These are phyloP conservation scores for Conus betulinus DNA, from an alignment of 1,140 invertebrate species.

Conservation along the genomic window DNA sequence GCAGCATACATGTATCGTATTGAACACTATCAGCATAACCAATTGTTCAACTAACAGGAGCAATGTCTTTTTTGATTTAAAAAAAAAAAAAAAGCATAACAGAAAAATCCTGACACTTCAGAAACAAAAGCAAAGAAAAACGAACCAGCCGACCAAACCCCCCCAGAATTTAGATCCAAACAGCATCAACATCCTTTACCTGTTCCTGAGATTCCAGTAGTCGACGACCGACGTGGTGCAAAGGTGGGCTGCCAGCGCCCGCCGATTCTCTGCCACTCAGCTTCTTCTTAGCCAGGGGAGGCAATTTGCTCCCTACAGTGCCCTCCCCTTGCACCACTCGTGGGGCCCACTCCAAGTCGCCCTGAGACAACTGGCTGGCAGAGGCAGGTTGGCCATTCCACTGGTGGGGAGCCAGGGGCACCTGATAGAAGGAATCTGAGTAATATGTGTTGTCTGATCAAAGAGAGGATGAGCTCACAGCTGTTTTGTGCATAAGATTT, in stretches of 20 bases:
- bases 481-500: too few species aligned
- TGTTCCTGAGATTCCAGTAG: conserved; percentile 30
- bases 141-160: too few species aligned
- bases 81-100: too few species aligned
- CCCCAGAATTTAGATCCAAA: too few species aligned
- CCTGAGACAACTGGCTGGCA: neutral
- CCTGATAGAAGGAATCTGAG: neutral
- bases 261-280: neutral
- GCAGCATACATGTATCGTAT: too few species aligned
- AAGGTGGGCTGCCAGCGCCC: neutral
- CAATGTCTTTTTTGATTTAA: too few species aligned
- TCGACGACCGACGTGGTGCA: neutral
- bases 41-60: too few species aligned
- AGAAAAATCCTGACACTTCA: too few species aligned
- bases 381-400: neutral
- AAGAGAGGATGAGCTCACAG: too few species aligned
- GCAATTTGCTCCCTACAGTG: neutral
- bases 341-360: neutral
- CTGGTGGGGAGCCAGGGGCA: neutral
- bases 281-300: conserved; percentile 5
- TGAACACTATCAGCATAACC: too few species aligned
- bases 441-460: too few species aligned
- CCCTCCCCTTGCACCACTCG: neutral
- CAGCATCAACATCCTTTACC: neutral
- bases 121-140: too few species aligned